Base-by-base conservation (phyloP, 1,140 invertebrate genomes). In the Drosophila teissieri region DNA sequence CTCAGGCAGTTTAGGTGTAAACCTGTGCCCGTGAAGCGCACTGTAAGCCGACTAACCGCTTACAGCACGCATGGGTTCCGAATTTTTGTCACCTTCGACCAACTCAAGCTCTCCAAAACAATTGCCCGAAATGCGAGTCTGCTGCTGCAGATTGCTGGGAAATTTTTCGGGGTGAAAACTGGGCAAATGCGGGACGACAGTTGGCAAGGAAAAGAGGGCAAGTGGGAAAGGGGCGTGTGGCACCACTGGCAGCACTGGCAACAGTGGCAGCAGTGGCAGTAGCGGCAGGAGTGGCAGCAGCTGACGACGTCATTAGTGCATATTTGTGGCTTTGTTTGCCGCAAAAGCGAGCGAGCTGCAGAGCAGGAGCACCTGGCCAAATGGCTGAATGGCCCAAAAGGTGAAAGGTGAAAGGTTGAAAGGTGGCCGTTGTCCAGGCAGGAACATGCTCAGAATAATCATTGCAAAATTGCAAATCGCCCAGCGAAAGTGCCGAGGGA, bases 241-340 rank as follows among this genome's bases (percentile, higher is more conserved):
- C 31, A 31, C 8, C 31, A 31, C 7, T 31, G 31, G 19, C 45
- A 14, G 11, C 46, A 52, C 48, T 37, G 65, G 17, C 62, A 55
- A 14, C 46, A 53, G 46, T 31, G 63, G 36, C 63, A 31, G 31
- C 8, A 31, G 31, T 8, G 31, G 19, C 45, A 14, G 19, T 46
- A 52, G 62, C 27, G 65, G 24, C 62, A 55, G 22, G 46, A 53
- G 46, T 31, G 63, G 36, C 63, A 56, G 40, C 68, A 72, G 68
- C 68, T 72, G 79, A 82, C 82, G 83, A 86, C 79, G 80, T 91
- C 88, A 91, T 91, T 91, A 91, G 89, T 91, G 88, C 88, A 88
- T 91, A 91, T 91, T 91, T 91, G 88, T 91, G 89, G 88, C 84
- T 89, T 89, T 89, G 80, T 91, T 91, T 91, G 84, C 88, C 89